Base-by-base conservation (phyloP, 2,797 vertebrate species). In the Rhynchonycteris naso region DNA sequence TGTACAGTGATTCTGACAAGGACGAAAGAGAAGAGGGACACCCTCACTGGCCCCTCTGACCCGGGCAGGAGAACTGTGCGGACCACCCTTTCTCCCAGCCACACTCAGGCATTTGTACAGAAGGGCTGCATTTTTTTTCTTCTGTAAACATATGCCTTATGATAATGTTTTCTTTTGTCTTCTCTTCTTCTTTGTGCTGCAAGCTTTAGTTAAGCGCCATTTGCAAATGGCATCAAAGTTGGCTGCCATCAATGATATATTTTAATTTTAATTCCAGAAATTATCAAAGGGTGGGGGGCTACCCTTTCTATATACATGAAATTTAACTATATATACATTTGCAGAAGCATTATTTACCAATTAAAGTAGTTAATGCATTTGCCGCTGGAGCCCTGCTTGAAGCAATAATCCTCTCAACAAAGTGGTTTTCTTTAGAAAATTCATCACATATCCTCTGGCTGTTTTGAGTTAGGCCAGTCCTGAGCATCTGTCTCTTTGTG, bases 151-250 rank as follows among this genome's bases (percentile, higher is more conserved):
- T 69, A 38, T 7, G 18, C 21, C 74, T 72, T 88, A 75, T 19
- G 26, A 54, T 85, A 83, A 63, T 81, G 5, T 38, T 81, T 79
- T 74, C 47, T 86, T 96, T 82, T 50, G 33, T 82, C 74, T 88
- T 68, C n/a, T 68, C 85, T 94, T 90, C 63, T 91, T 75, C 30
- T 35, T 68, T 74, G 47, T 75, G 58, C 28, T 89, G 26, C 24
- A 91, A 81, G 26, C 61, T 80, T 96, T 80, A 68, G n/a, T 11
- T 93, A 95, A 88, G 52, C 66, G n/a, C 56, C 78, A 61, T 84
- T 91, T 84, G 69, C 19, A 90, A 95, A 92, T 90, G 61, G 35
- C 76, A 88, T 75, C 61, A 61, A 88, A 33, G 4, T 82, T 90
- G 61, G 15, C 80, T 95, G 74, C 26, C 35, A 6, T 58, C 65